Evolutionary conservation across 2,113 vertebrate species (phyloP), one percentile per base, ranked within the genome.

Genomic region (Cinclus cinclus): DNA sequence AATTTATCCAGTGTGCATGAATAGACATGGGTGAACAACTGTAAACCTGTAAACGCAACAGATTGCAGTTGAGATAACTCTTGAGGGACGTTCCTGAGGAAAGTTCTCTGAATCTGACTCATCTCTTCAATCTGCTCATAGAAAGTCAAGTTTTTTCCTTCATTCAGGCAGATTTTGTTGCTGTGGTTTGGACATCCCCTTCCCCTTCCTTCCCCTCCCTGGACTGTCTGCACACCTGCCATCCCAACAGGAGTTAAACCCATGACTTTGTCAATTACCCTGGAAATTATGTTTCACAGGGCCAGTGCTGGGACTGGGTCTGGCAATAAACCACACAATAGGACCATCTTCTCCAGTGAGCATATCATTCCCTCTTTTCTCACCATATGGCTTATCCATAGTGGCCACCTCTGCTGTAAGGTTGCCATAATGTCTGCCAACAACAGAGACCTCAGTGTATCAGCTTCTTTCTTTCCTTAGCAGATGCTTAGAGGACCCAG

Each of bases 211-310:
- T 35, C 20, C 13, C 20, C 0, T 78, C 63, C n/a, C 18, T 33
- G 71, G 25, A 16, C 33, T 42, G 37, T 33, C 37, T 85, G 70
- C 56, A 76, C 53, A 74, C 50, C 25, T 92, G 71, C 30, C 52
- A 58, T 62, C 62, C 42, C 89, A 65, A 30, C 23, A 87, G 74
- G 62, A 92, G 25, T 58, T 87, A 91, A 92, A 69, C 14, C 16
- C 11, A 8, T 9, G 70, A 15, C 15, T 84, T 76, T 70, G 24
- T 59, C 47, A 46, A 50, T 27, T 74, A 52, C 42, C 42, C 35
- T 42, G 12, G 67, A 94, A 94, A 89, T 89, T 21, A 13, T 84
- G 44, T 89, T 92, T 73, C 69, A 92, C 70, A 80, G 58, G 55
- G 13, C 49, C 33, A 56, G 16, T 33, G 39, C 80, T 87, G 73